A percentile compares a stretch with the other conserved stretches of the same genome.
phyloP scores from a whole-genome alignment of 2,888 invertebrate species.

The Microplitis manilae region DNA sequence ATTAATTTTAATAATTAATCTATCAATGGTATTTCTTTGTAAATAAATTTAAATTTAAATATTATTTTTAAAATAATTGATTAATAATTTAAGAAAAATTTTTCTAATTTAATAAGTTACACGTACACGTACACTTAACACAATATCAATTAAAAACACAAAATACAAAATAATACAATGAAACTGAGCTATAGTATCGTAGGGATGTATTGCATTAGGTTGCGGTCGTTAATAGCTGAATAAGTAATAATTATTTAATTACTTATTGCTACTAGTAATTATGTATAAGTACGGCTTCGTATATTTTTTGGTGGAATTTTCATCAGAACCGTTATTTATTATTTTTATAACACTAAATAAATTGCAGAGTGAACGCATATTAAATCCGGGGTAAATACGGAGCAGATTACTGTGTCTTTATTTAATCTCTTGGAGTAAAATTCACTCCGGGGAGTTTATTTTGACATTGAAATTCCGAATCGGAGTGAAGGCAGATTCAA shows the following conservation, averaged over 20 bases:
- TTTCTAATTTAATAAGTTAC: not conserved
- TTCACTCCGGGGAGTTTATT: too few relatives aligned
- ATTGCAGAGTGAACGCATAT: too few relatives aligned
- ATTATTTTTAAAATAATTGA: not conserved
- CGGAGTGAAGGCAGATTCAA: too few relatives aligned
- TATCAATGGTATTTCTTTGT: conserved; percentile 23
- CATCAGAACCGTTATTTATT: too few relatives aligned
- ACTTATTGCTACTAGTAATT: not conserved
- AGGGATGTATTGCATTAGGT: conserved; percentile 64
- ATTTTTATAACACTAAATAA: too few relatives aligned
- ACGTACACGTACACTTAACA: not conserved
- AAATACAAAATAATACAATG: conserved; percentile 29
- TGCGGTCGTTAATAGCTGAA: conserved; percentile 61
- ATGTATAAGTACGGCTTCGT: too few relatives aligned
- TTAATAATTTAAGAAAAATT: not conserved
- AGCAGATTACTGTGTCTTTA: too few relatives aligned
- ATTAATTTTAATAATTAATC: conserved; percentile 22
- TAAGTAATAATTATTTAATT: conserved; percentile 54
- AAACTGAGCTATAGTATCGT: conserved; percentile 59
- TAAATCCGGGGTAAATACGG: too few relatives aligned
- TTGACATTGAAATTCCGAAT: too few relatives aligned
- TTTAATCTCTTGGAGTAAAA: too few relatives aligned
- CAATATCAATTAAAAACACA: not conserved
- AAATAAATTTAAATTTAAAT: conserved; percentile 18
- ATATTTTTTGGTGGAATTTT: too few relatives aligned